Base-by-base conservation (phyloP, 1,140 invertebrate species). In the Vollenhovia emeryi region DNA sequence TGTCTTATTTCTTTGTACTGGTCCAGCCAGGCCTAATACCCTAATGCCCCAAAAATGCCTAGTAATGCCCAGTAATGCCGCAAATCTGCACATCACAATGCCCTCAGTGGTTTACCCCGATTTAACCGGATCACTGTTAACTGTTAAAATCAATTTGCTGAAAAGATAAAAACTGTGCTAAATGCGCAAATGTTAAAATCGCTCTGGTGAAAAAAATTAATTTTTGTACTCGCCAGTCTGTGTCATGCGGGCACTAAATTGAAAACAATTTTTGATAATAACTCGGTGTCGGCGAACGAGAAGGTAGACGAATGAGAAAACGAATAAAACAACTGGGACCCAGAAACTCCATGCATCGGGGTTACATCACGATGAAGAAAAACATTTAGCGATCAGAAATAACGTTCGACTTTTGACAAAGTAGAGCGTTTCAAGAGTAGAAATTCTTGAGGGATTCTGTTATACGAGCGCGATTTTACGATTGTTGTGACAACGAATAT, bases 201-300 rank as follows among this genome's bases (percentile, higher is more conserved):
- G 66, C 36, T 82, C 66, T 59, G 21, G 50, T 59, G 24, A 57
- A 80, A 80, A 50, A 73, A 82, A 82, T 82, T 71, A 82, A 71
- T 82, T 82, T 82, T 82, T n/a, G 7, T 52, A 40, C 40, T 79
- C 45, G 76, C 59, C 36, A 40, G 50, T 40, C 78, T 82, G 50
- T 57, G 66, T 21, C 66, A 71, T 45, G 78, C 66, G 78, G 78
- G 78, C 36, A 73, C 36, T 57, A 82, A 82, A 82, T 82, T 82
- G 68, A 82, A 82, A 82, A 71, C 75, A 78, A 64, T 78, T 78
- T 78, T 78, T 82, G 50, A 82, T 73, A 82, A 82, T 71, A 82
- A 82, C 43, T 71, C 27, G 36, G 27, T 82, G 55, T 57, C 50
- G 43, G 27, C 24, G 36, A 80, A 71, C 78, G 50, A 55, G 11